These are phyloP conservation scores for Trachelus troglodyta DNA, from an alignment of 2,888 invertebrate species.

Conservation along the genomic window DNA sequence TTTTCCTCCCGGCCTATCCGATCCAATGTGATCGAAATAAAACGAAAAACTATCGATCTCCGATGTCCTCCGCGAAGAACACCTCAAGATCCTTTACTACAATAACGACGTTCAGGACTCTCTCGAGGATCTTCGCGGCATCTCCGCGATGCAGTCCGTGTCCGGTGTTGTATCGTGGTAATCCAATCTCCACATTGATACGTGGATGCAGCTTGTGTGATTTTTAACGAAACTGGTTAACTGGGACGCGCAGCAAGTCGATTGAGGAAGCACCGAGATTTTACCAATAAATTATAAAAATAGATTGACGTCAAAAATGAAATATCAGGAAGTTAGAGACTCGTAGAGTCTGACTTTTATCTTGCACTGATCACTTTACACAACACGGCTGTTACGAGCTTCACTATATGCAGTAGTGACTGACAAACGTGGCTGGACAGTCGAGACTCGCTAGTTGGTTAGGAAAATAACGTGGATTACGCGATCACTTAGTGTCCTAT, in stretches of 20 bases:
- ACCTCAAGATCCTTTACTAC: background rate
- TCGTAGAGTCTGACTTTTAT: background rate
- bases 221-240: background rate
- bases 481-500: background rate
- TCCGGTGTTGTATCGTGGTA: background rate
- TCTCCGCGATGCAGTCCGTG: conserved; percentile 35
- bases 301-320: background rate
- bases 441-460: background rate
- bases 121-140: conserved; percentile 55
- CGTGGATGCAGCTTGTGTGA: background rate
- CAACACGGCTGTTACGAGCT: background rate
- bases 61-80: background rate
- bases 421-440: background rate
- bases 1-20: background rate
- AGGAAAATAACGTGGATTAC: background rate
- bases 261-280: background rate
- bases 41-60: background rate
- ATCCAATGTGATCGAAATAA: background rate
- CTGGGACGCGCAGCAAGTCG: background rate
- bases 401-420: background rate
- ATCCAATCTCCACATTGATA: conserved; percentile 2
- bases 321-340: background rate
- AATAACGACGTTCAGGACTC: conserved; percentile 40
- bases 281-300: background rate
- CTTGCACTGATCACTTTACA: background rate